Conservation (phyloP, 2,113 vertebrate species). For the Jacana jacana region DNA sequence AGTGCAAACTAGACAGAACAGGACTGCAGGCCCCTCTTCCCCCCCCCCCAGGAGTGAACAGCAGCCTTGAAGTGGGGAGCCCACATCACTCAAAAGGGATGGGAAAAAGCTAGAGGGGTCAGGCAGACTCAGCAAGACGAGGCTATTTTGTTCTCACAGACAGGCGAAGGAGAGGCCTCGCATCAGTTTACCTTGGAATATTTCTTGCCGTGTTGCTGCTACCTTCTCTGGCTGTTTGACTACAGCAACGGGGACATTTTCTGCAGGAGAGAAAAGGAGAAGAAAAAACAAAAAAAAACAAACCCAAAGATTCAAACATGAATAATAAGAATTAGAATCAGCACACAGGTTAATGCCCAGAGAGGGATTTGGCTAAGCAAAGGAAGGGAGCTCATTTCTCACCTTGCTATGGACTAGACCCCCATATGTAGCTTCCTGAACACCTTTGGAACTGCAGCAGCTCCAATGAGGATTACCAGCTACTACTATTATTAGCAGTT, state of each 20-base stretch:
- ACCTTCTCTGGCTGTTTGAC: conserved; percentile 81
- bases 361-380: not conserved
- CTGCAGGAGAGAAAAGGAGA: conserved; percentile 40
- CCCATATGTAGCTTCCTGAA: not conserved
- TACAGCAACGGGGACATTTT: conserved; percentile 66
- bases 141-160: not conserved
- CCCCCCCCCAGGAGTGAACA: not conserved
- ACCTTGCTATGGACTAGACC: not conserved
- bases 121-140: not conserved
- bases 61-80: not conserved
- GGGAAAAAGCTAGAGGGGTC: not conserved
- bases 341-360: not conserved
- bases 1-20: not conserved
- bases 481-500: not conserved
- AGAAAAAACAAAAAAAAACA: too few species aligned
- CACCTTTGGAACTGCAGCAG: not conserved
- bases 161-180: not conserved
- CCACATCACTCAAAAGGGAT: not conserved
- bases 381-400: not conserved
- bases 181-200: conserved; percentile 81
- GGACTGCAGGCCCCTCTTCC: not conserved
- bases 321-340: not conserved
- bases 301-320: not conserved
- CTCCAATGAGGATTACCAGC: not conserved
- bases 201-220: conserved; percentile 81